These are phyloP conservation scores for Rhynchomys soricoides DNA, from an alignment of 2,113 vertebrate genomes.

Conservation along the genomic window DNA sequence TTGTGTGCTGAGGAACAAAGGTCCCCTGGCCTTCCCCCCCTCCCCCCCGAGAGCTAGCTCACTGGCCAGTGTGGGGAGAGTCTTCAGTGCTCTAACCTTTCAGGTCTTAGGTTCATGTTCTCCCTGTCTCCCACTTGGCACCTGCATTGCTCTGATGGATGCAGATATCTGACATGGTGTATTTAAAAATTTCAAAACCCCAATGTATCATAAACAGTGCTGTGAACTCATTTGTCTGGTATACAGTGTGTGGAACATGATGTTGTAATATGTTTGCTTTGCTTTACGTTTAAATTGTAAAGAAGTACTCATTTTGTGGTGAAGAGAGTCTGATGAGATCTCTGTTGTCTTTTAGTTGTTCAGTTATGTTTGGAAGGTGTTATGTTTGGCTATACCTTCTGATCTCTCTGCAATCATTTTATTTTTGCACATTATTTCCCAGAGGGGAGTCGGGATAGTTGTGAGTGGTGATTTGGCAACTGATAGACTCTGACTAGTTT, in stretches of 20 bases:
- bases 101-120: not conserved
- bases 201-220: not conserved
- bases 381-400: not conserved
- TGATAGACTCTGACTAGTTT: not conserved
- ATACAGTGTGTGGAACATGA: not conserved
- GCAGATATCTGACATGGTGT: not conserved
- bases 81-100: not conserved
- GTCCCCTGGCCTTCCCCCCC: not conserved
- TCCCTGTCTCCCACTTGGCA: fast-evolving
- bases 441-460: not conserved
- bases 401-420: not conserved
- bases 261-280: not conserved
- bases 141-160: not conserved
- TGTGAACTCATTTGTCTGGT: not conserved
- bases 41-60: no score
- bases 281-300: not conserved
- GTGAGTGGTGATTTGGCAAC: not conserved
- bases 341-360: not conserved
- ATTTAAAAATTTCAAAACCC: not conserved
- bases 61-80: not conserved
- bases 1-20: not conserved
- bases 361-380: not conserved
- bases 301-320: not conserved
- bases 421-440: not conserved
- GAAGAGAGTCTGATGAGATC: not conserved